Evolutionary conservation across 2,888 invertebrate genomes (phyloP), one percentile per base, ranked within the genome.

Genomic region (Andrena marginata): DNA sequence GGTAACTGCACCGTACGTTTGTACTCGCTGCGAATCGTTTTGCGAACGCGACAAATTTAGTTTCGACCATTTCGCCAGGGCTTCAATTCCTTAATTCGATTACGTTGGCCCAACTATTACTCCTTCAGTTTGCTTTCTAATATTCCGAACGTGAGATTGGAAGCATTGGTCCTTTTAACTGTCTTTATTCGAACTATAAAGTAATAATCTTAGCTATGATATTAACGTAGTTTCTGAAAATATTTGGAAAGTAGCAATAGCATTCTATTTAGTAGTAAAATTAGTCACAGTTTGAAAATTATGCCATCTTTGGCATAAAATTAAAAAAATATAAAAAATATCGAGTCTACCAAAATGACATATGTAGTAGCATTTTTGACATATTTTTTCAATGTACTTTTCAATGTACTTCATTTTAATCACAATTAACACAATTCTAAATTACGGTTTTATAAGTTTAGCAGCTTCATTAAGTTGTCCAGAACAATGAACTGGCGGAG

Each of bases 401-500:
- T 42, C 42, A 13, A 13, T 42, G 13, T 42, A 42, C 4, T 42
- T 42, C 42, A 42, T 13, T 42, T 42, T 42, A 42, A 35, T 35
- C 2, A 2, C 13, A 42, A 16, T 42, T 42, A 42, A 42, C 42
- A 42, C 13, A 16, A 16, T 42, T 5, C 42, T 42, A 8, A 10
- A 49, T 42, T 29, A 56, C 8, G 23, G n/a, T 49, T 20, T 42
- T 49, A 35, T 26, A 13, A 77, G 31, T 33, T 20, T 13, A 68
- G 23, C 23, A 70, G 59, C 20, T 26, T 48, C 23, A 48, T 81
- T 74, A 35, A 65, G 20, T 65, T 10, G 65, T 65, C 59, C 10
- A 23, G 35, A 42, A 20, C 20, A 35, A 49, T 10, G 6, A 59
- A n/a, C 29, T 56, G 26, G 1, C 10, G 33, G n/a, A 69, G 54